Evolutionary conservation across 2,888 invertebrate genomes (phyloP), one percentile per base, ranked within the genome.

Genomic region (Gasteruption jaculator): DNA sequence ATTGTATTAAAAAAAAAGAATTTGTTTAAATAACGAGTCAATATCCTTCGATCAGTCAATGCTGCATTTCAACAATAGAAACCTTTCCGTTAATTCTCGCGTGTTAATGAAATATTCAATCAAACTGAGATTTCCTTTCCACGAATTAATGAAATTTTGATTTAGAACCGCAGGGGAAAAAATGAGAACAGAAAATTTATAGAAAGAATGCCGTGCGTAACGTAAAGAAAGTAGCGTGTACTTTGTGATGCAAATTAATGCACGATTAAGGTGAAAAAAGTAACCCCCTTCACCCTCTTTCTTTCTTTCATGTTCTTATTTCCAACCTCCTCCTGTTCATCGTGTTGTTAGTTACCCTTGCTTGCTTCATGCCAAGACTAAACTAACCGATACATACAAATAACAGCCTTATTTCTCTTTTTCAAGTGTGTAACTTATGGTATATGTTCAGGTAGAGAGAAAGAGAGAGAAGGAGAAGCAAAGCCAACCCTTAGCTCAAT

Each of bases 201-300:
- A 60, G 54, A 57, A 52, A 57, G 60, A 63, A 63, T 61, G 62
- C 61, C n/a, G 62, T 62, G 63, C 61, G 61, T 59, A 60, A 54
- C 59, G 58, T 57, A 54, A 60, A 54, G 45, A 43, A 62, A 59
- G 60, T 68, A 59, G 68, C 68, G 68, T 66, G 68, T 64, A 61
- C 61, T 68, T 66, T 60, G 64, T 58, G 61, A 68, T 68, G 68
- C 68, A 68, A 68, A 68, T 68, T 68, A 68, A 68, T 68, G 68
- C 68, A 58, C 66, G 68, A 68, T 68, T 65, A 68, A 63, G n/a
- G n/a, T n/a, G n/a, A n/a, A n/a, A 60, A 57, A 57, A 62, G 52
- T 61, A 53, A 53, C 50, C 50, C 53, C 32, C 37, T 25, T 22
- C 11, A 15, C 7, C 12, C 26, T 36, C 30, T 25, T 24, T 12